These are phyloP conservation scores for Deilephila porcellus DNA, from an alignment of 2,888 invertebrate species.

Conservation along the genomic window DNA sequence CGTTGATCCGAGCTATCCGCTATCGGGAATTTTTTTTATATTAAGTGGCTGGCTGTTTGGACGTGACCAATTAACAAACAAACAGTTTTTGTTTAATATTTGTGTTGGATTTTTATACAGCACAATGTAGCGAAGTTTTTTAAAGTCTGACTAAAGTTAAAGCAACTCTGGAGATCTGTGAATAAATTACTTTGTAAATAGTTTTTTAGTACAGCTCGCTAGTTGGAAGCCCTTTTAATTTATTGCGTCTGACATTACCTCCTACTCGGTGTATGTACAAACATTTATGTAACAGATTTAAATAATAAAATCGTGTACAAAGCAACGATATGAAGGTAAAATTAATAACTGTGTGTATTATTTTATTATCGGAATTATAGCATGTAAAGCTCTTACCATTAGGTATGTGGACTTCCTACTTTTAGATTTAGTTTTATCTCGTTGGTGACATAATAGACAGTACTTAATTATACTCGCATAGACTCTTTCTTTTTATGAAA, in stretches of 20 bases:
- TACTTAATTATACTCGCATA: no score
- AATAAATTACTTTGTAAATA: not conserved
- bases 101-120: not conserved
- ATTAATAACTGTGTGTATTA: no score
- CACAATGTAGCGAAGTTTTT: constrained; percentile 1
- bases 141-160: not conserved
- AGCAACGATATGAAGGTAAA: no score
- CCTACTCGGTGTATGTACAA: not conserved
- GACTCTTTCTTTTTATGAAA: no score
- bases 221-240: not conserved
- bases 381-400: no score
- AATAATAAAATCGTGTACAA: no score
- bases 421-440: no score
- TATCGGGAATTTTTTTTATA: not conserved
- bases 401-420: no score
- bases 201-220: not conserved
- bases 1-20: not conserved
- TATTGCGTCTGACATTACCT: not conserved
- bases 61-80: constrained; percentile 1
- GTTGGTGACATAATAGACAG: no score
- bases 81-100: not conserved
- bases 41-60: constrained; percentile 2
- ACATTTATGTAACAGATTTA: not conserved
- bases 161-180: not conserved
- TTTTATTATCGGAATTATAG: no score